These are phyloP conservation scores for Myioborus miniatus DNA, from an alignment of 2,797 vertebrate species.

Conservation along the genomic window DNA sequence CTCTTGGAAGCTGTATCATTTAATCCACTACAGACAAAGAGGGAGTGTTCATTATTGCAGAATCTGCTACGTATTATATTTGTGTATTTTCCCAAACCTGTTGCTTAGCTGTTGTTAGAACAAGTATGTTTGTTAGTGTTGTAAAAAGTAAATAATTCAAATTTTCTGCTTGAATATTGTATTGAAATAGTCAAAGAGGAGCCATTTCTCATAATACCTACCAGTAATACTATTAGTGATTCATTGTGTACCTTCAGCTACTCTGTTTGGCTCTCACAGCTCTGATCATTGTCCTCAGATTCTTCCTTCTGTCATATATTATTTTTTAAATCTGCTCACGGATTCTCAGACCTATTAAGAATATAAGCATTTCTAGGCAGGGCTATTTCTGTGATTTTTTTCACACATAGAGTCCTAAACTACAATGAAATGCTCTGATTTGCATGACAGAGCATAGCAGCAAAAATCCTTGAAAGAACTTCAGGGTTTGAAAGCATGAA, in stretches of 20 bases:
- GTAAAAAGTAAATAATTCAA: neutral
- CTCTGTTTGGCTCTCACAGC: neutral
- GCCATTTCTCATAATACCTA: neutral
- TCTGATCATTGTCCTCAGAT: neutral
- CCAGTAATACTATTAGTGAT: neutral
- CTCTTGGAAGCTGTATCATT: neutral
- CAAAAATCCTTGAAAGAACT: neutral
- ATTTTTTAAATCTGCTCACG: neutral
- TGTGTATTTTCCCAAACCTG: slow-evolving; percentile 1
- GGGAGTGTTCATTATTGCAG: neutral
- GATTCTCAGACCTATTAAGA: neutral
- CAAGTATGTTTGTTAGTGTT: neutral
- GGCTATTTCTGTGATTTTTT: neutral
- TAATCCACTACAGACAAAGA: neutral
- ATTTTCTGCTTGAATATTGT: neutral
- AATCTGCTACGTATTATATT: neutral
- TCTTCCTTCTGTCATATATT: neutral
- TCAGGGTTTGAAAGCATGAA: neutral
- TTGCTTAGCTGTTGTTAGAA: neutral
- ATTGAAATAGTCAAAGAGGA: neutral
- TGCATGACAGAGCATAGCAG: neutral
- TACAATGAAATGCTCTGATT: neutral
- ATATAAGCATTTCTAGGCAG: neutral
- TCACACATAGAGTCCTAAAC: neutral
- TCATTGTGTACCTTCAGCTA: neutral